A percentile compares a stretch with the other conserved stretches of the same genome.
phyloP scores from a whole-genome alignment of 2,888 invertebrate genomes.

The Minunthozetes semirufus region DNA sequence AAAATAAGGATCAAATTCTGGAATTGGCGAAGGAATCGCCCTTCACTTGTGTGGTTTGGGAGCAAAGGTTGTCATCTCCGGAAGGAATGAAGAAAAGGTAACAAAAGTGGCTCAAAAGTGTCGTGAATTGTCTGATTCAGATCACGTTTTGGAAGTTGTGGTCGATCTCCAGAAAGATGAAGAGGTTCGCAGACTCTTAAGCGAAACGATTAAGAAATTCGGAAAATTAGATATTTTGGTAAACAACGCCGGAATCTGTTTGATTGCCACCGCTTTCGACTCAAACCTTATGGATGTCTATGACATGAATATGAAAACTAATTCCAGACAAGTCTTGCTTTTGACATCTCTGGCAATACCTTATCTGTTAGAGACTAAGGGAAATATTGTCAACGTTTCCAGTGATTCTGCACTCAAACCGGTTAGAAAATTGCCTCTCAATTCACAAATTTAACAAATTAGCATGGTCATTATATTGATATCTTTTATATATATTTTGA shows the following conservation, averaged over 20 bases:
- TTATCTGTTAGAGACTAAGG: conserved; percentile 19
- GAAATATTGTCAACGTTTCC: conserved; percentile 21
- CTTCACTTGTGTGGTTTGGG: not conserved
- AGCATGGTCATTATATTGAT: too few relatives aligned
- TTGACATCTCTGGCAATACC: conserved; percentile 14
- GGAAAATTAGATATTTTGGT: conserved; percentile 16
- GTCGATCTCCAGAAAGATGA: not conserved
- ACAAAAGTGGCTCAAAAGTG: not conserved
- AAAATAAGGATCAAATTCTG: conserved; percentile 7
- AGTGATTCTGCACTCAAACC: not conserved
- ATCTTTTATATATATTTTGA: too few relatives aligned
- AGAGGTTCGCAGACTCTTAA: not conserved
- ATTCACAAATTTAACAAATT: too few relatives aligned
- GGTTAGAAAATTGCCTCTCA: too few relatives aligned
- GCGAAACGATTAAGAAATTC: not conserved
- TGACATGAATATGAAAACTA: not conserved
- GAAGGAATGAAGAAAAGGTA: not conserved
- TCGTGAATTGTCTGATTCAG: not conserved
- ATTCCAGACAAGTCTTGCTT: not conserved
- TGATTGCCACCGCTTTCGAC: not conserved
- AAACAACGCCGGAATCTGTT: not conserved
- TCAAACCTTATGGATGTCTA: not conserved
- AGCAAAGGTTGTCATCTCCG: conserved; percentile 10
- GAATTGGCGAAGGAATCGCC: conserved; percentile 1
- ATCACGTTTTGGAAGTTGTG: not conserved